phyloP scores from a whole-genome alignment of 92 coral and sea anemone genomes.

The Metridium senile region DNA sequence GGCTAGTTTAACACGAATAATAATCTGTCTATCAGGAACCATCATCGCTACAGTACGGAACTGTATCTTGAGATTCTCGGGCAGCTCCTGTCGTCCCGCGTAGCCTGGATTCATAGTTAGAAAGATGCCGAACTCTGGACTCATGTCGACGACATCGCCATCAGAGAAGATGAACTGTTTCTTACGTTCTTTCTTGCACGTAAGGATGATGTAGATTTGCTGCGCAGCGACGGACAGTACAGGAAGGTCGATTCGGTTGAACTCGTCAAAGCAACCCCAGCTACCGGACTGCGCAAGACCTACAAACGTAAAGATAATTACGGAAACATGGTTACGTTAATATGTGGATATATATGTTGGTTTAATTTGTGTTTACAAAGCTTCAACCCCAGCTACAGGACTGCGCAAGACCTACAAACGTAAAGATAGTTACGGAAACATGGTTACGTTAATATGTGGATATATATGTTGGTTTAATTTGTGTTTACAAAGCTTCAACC shows the following conservation, averaged over 20 bases:
- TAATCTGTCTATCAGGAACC: slow-evolving; percentile 96
- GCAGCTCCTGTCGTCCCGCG: slow-evolving; percentile 91
- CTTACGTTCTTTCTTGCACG: slow-evolving; percentile 87
- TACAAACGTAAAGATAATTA: slow-evolving; percentile 1
- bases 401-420: slow-evolving; percentile 72
- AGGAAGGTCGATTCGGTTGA: slow-evolving; percentile 91
- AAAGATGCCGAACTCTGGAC: slow-evolving; percentile 88
- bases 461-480: too few species aligned
- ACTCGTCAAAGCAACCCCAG: slow-evolving; percentile 93
- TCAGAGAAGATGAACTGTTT: slow-evolving; percentile 82
- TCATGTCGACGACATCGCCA: slow-evolving; percentile 88
- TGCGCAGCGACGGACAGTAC: slow-evolving; percentile 92
- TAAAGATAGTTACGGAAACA: background rate
- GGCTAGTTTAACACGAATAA: slow-evolving; percentile 90
- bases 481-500: too few species aligned
- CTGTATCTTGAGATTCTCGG: slow-evolving; percentile 92
- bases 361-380: too few species aligned
- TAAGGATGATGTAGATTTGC: slow-evolving; percentile 87
- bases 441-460: background rate
- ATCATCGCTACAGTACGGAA: slow-evolving; percentile 95
- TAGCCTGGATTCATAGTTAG: slow-evolving; percentile 93
- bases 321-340: background rate
- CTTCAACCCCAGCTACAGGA: slow-evolving; percentile 96
- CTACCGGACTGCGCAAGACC: slow-evolving; percentile 93
- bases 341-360: background rate